Base-by-base conservation (phyloP, 2,113 vertebrate genomes). In the Benitochromis conjunctus region DNA sequence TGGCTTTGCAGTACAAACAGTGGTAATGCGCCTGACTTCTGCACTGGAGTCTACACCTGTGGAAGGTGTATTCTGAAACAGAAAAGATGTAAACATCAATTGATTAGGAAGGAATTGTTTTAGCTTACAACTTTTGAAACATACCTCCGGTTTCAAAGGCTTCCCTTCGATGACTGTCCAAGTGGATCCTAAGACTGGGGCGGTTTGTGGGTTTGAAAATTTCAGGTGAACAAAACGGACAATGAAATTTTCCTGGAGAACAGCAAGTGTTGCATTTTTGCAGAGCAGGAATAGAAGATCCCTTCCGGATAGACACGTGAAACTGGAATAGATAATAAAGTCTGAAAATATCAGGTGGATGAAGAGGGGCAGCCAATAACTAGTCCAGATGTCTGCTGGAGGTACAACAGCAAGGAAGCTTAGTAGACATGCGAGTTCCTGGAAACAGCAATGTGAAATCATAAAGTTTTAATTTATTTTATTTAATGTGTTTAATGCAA, bases 1-100 rank as follows among this genome's bases (percentile, higher is more conserved):
- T 81, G 53, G 18, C 16, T 6, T 41, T 11, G 60, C 89, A 91
- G 81, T 81, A 81, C 78, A 91, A 19, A 51, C 89, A 91, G 78
- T 91, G 89, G 69, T 26, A 91, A 84, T 91, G 84, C 0, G 6
- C 53, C 12, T 24, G n/a, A 14, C 4, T 18, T 11, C 53, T 71
- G 54, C 84, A 91, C 4, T 9, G 34, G 46, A 86, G 69, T 16
- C 53, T 41, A 9, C 89, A 91, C 21, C 41, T 83, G 46, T 88
- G 80, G 46, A 91, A 24, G 2, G 81, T 81, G 54, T 86, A 84
- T 1, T 74, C 89, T 91, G 69, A 71, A 81, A 88, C 8, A 43
- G 8, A 13, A 38, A 1, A 24, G 16, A 66, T 24, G 7, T 21
- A 24, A 53, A 24, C 4, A 0, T 8, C 4, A 66, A 34, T 29